Evolutionary conservation across 2,888 invertebrate genomes (phyloP).

Genomic region (Fragum fragum): DNA sequence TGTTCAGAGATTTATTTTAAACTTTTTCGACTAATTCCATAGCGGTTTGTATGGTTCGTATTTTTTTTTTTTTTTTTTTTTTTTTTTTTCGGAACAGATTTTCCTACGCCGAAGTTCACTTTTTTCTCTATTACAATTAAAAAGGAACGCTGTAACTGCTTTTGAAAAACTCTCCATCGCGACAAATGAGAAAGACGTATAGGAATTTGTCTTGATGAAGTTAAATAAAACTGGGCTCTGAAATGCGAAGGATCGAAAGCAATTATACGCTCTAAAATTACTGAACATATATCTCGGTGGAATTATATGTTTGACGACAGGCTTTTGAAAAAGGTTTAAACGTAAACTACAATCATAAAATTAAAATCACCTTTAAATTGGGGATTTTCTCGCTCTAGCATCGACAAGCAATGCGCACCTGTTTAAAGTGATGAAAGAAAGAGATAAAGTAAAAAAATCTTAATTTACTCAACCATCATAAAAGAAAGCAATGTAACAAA

Average conservation of each 20-base stretch:
- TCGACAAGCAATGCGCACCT: constrained; percentile 56
- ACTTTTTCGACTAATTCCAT: too few species aligned
- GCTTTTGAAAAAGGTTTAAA: constrained; percentile 63
- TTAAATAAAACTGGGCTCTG: too few species aligned
- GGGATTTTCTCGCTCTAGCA: constrained; percentile 51
- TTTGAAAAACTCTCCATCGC: too few species aligned
- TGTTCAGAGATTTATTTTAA: too few species aligned
- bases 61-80: too few species aligned
- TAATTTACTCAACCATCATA: constrained; percentile 52
- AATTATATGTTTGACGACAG: constrained; percentile 66
- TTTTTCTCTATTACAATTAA: too few species aligned
- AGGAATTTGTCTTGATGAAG: too few species aligned
- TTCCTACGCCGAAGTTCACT: too few species aligned
- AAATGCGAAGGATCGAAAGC: not conserved
- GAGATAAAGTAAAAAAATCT: constrained; percentile 64
- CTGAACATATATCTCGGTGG: constrained; percentile 28
- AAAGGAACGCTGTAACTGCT: too few species aligned
- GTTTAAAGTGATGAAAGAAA: constrained; percentile 57
- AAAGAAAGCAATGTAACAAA: constrained; percentile 28
- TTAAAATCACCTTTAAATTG: constrained; percentile 67
- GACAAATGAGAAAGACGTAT: too few species aligned
- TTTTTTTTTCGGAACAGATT: too few species aligned
- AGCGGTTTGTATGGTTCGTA: too few species aligned
- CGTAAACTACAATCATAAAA: constrained; percentile 61
- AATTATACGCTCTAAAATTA: constrained; percentile 17